Conservation (phyloP, 2,113 vertebrate species). For the Hucho hucho region DNA sequence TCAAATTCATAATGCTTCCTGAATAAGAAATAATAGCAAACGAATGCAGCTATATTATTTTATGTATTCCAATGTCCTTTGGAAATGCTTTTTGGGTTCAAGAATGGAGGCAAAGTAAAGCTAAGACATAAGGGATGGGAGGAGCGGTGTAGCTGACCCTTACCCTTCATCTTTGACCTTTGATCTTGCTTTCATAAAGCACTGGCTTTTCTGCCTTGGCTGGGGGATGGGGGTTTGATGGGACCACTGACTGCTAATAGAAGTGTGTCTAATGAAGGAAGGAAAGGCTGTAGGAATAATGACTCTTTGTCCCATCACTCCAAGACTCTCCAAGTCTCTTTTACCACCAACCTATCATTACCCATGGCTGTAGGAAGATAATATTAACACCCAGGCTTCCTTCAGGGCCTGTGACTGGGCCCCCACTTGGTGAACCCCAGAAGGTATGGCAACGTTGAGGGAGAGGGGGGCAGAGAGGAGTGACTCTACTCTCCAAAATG, state of each 20-base stretch:
- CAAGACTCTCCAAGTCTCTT: no score
- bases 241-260: no score
- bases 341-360: neutral
- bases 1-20: slow-evolving; percentile 33
- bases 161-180: neutral
- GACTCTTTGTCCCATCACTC: no score
- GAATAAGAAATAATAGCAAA: neutral
- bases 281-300: no score
- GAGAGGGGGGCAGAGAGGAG: slow-evolving; percentile 37
- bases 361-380: neutral
- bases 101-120: neutral
- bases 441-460: slow-evolving; percentile 51
- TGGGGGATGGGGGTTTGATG: no score
- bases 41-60: neutral
- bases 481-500: slow-evolving; percentile 20
- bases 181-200: neutral
- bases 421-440: slow-evolving; percentile 56
- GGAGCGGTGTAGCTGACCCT: neutral
- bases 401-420: slow-evolving; percentile 45
- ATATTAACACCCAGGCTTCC: slow-evolving; percentile 34
- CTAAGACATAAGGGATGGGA: neutral
- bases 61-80: slow-evolving; percentile 15
- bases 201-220: neutral
- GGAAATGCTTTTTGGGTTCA: neutral
- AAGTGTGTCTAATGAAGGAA: no score